Percentiles rank a stretch among this genome's conserved stretches.
phyloP scores from a whole-genome alignment of 30 jellyfish, hydroid and myxozoan species.

The Pelagia noctiluca region DNA sequence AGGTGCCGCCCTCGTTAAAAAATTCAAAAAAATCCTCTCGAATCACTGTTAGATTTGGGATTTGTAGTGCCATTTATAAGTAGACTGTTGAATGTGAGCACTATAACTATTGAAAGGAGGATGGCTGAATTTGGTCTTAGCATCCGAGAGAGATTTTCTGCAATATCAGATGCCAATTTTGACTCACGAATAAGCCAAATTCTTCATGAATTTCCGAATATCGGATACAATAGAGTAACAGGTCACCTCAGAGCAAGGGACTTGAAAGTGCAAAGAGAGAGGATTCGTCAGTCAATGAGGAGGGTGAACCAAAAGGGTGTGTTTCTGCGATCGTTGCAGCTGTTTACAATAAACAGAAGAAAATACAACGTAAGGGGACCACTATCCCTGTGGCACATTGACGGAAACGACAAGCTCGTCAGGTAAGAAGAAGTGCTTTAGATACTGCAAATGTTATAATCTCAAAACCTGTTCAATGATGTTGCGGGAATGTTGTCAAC shows the following conservation, averaged over 20 bases:
- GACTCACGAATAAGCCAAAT: neutral
- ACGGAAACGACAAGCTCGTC: slow-evolving; percentile 44
- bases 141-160: neutral
- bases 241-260: slow-evolving; percentile 26
- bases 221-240: slow-evolving; percentile 15
- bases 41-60: neutral
- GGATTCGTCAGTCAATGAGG: slow-evolving; percentile 4
- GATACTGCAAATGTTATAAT: too few species aligned
- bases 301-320: neutral
- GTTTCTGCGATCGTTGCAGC: neutral
- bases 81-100: slow-evolving; percentile 3
- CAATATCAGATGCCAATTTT: neutral
- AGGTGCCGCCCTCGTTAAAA: neutral
- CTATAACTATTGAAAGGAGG: slow-evolving; percentile 1
- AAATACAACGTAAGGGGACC: slow-evolving; percentile 36
- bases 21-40: neutral
- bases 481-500: too few species aligned
- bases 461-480: too few species aligned
- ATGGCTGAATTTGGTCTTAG: slow-evolving; percentile 12
- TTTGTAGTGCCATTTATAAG: neutral
- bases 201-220: neutral
- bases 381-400: slow-evolving; percentile 56
- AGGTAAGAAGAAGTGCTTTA: slow-evolving; percentile 1
- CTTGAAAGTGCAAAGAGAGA: slow-evolving; percentile 11
- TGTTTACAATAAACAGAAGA: slow-evolving; percentile 3